These are phyloP conservation scores for Argyrosomus regius DNA, from an alignment of 2,797 vertebrate species.

Conservation along the genomic window DNA sequence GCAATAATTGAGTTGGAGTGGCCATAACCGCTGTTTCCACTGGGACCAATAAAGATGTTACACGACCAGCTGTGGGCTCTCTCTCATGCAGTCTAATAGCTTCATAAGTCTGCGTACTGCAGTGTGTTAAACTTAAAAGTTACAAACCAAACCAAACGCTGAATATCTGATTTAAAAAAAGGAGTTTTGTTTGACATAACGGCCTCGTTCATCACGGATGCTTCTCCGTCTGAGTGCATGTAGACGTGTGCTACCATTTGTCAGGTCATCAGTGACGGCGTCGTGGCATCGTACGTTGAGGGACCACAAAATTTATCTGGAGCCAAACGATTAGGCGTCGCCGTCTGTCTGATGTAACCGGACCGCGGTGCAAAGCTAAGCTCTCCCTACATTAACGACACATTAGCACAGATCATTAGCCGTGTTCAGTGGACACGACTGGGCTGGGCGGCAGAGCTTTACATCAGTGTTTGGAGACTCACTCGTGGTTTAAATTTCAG, in stretches of 20 bases:
- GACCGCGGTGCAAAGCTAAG: background rate
- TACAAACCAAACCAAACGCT: no score
- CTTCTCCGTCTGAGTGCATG: background rate
- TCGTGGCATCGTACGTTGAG: conserved; percentile 17
- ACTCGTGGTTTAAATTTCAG: background rate
- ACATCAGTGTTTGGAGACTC: background rate
- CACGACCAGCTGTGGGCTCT: conserved; percentile 71
- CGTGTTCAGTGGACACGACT: background rate
- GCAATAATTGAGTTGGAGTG: conserved; percentile 81
- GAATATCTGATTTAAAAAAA: background rate
- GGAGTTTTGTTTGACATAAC: background rate
- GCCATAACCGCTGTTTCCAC: conserved; percentile 72
- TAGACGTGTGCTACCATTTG: conserved; percentile 9
- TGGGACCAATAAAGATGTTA: conserved; percentile 75
- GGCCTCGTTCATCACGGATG: background rate
- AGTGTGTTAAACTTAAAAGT: background rate
- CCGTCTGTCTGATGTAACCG: conserved; percentile 40
- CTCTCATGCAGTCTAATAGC: conserved; percentile 27
- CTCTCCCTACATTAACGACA: background rate
- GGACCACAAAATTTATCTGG: conserved; percentile 25
- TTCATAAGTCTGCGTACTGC: background rate
- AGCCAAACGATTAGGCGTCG: conserved; percentile 31
- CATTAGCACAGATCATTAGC: conserved; percentile 16
- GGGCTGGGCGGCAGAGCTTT: background rate
- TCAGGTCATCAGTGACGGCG: conserved; percentile 15